These are phyloP conservation scores for Acleris emargana DNA, from an alignment of 2,888 invertebrate species.

Conservation along the genomic window DNA sequence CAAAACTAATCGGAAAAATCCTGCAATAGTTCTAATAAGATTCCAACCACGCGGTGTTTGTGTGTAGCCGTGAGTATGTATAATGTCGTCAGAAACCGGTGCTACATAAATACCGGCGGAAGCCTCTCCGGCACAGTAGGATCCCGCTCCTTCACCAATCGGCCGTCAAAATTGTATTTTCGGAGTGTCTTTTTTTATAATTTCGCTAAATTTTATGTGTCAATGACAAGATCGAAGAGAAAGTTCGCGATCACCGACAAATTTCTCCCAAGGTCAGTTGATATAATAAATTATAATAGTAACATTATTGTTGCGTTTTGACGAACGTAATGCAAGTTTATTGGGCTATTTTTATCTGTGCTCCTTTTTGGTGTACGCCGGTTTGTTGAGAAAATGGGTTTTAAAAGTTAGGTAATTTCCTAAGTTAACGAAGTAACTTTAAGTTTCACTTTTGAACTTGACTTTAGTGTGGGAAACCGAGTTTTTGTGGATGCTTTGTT, in stretches of 20 bases:
- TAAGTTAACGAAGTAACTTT: too few species aligned
- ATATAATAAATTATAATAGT: too few species aligned
- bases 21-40: not conserved
- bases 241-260: slow-evolving; percentile 81
- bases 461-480: too few species aligned
- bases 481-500: too few species aligned
- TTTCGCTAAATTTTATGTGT: slow-evolving; percentile 70
- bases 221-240: slow-evolving; percentile 83
- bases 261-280: slow-evolving; percentile 79
- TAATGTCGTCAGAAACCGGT: slow-evolving; percentile 26
- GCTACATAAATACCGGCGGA: slow-evolving; percentile 45
- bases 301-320: too few species aligned
- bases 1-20: not conserved
- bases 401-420: too few species aligned
- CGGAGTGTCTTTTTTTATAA: slow-evolving; percentile 64
- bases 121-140: slow-evolving; percentile 53
- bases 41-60: slow-evolving; percentile 4
- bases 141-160: slow-evolving; percentile 54
- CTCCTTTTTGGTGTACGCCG: too few species aligned
- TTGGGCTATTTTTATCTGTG: too few species aligned
- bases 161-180: slow-evolving; percentile 62
- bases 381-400: too few species aligned
- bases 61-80: not conserved
- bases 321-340: too few species aligned
- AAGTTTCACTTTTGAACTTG: too few species aligned